Percentiles rank a stretch among this genome's conserved stretches.
These are phyloP conservation scores for Smithornis capensis DNA, from an alignment of 2,113 vertebrate species.

Conservation along the genomic window DNA sequence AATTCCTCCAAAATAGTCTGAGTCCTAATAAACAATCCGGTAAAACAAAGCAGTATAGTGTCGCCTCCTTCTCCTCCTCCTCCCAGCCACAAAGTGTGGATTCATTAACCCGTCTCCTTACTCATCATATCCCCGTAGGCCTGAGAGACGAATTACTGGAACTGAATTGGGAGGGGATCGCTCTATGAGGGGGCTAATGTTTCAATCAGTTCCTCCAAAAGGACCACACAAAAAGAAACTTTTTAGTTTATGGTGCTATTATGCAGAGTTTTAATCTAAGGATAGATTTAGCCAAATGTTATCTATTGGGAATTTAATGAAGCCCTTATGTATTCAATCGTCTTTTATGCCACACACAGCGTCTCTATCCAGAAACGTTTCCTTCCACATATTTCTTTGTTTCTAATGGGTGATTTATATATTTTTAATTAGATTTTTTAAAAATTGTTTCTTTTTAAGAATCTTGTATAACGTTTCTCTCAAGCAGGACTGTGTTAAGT, in stretches of 20 bases:
- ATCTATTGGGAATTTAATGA: conserved; percentile 78
- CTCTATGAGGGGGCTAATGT: conserved; percentile 70
- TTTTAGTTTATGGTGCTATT: conserved; percentile 71
- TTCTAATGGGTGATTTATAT: conserved; percentile 67
- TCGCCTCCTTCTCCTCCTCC: conserved; percentile 60
- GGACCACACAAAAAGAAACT: conserved; percentile 82
- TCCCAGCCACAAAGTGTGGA: conserved; percentile 67
- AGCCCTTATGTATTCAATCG: conserved; percentile 74
- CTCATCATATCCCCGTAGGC: conserved; percentile 61
- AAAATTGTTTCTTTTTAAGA: neutral
- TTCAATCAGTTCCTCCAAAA: conserved; percentile 69
- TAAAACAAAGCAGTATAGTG: conserved; percentile 43
- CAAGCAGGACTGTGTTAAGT: neutral
- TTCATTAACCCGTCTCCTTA: conserved; percentile 76
- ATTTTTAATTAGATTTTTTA: conserved; percentile 49
- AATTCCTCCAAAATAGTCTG: conserved; percentile 43
- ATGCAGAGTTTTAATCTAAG: conserved; percentile 70
- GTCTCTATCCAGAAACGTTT: conserved; percentile 64
- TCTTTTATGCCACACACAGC: conserved; percentile 74
- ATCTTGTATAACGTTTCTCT: neutral
- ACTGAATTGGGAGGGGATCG: conserved; percentile 52
- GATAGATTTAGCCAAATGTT: conserved; percentile 76
- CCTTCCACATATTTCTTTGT: conserved; percentile 67
- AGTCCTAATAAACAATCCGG: conserved; percentile 53
- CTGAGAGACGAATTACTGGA: conserved; percentile 55